Evolutionary conservation across 2,113 vertebrate species (phyloP).

Genomic region (Bambusicola thoracicus): DNA sequence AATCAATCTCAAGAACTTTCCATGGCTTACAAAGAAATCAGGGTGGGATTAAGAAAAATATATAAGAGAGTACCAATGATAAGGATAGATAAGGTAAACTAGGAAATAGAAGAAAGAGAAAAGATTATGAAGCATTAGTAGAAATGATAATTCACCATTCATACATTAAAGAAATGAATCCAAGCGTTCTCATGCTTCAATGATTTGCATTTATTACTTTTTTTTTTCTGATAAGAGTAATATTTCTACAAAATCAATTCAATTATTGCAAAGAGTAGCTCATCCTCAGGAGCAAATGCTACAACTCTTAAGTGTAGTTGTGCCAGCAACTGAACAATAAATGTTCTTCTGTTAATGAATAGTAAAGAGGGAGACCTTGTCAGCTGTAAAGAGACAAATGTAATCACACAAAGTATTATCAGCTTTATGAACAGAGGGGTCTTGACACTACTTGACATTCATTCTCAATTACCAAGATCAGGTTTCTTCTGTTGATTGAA

Average conservation of each 20-base stretch:
- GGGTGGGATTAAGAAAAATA: not conserved
- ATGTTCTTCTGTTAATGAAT: slow-evolving; percentile 32
- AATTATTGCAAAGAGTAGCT: not conserved
- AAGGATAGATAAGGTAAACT: not conserved
- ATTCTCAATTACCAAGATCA: slow-evolving; percentile 73
- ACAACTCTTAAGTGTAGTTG: not conserved
- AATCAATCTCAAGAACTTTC: not conserved
- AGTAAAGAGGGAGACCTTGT: slow-evolving; percentile 30
- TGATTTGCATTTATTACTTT: not conserved
- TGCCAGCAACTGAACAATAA: slow-evolving; percentile 13
- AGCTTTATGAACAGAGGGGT: slow-evolving; percentile 65
- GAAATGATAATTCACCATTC: not conserved
- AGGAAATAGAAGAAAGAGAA: not conserved
- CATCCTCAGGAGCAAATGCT: slow-evolving; percentile 25
- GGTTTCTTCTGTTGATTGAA: slow-evolving; percentile 61
- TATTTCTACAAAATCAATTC: not conserved
- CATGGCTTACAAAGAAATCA: not conserved
- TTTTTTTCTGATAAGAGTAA: not conserved
- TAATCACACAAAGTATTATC: slow-evolving; percentile 69
- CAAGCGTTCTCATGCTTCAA: not conserved
- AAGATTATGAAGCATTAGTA: not conserved
- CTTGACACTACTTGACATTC: slow-evolving; percentile 78
- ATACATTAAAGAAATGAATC: not conserved
- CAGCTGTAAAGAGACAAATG: slow-evolving; percentile 73
- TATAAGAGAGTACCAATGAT: not conserved